Base-by-base conservation (phyloP, 2,888 invertebrate species). In the Mesoligia furuncula region DNA sequence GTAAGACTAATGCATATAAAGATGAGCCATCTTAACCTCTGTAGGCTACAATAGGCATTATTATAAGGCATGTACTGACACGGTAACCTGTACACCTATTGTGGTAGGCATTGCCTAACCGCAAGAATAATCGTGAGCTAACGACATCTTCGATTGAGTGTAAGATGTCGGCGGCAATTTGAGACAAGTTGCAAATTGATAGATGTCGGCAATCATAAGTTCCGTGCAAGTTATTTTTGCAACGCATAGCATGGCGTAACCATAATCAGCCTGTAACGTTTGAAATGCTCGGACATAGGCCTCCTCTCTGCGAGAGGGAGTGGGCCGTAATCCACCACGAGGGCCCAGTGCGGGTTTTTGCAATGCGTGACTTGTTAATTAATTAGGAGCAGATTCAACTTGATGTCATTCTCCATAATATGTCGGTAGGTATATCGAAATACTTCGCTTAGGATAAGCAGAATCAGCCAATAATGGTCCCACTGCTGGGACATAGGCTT, bases 41-140 rank as follows among this genome's bases (percentile, higher is more conserved):
- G 51, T 59, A 24, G n/a, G 31, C 48, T 48, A 79, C 66, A 85
- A 71, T 67, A 77, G 77, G n/a, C 64, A 83, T 78, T 79, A 83
- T 71, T 68, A 51, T 54, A 61, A 72, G 45, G 31, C 61, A 72
- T 67, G 71, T n/a, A 69, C 61, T 76, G 79, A 76, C 81, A 81
- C 62, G 42, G 57, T 75, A 75, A 85, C 79, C 75, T 74, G 11
- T 69, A 27, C 67, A 68, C 73, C 69, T 64, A 72, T 59, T 75
- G 74, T 66, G 27, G 70, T 48, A 78, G 48, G 11, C 20, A 75
- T 85, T 85, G 76, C 74, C 27, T 17, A 85, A 79, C 68, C 36
- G 36, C 54, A 62, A 66, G 51, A 65, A 73, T 59, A 59, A 72
- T 70, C 72, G 71, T 72, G 57, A 66, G 57, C 72, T 74, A 69